Evolutionary conservation across 1,140 invertebrate species (phyloP), one percentile per base, ranked within the genome.

Genomic region (Zaprionus davidi): DNA sequence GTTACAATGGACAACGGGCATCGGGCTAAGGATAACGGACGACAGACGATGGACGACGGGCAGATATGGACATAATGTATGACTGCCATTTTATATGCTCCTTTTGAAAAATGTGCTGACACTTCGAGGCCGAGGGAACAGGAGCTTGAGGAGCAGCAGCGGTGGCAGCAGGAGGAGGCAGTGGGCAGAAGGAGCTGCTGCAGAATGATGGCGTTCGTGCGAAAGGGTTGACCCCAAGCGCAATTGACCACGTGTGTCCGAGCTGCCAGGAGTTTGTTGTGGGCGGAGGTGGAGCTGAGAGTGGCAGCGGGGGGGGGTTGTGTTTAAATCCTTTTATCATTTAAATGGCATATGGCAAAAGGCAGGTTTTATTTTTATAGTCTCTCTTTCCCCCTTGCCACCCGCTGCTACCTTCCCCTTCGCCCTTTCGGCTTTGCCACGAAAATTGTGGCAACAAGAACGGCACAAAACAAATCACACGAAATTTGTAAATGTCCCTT

Each of bases 61-160:
- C 81, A 88, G 86, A 90, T 90, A 90, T 90, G 86, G 86, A 69
- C 86, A 81, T 90, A 90, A 90, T 90, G 86, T 90, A 90, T 90
- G 86, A 90, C 86, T 90, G 86, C 86, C 82, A 90, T 90, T 90
- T 90, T 90, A 91, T 86, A 90, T 90, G 79, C 79, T 81, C 82
- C 85, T 90, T 63, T 90, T 90, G 85, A 90, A 90, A 90, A 90
- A 90, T 90, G 85, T 90, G 79, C 85, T 88, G 84, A 90, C 84
- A 88, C 85, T 88, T 85, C 57, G 78, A 75, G 76, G 84, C 64
- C 41, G 65, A 51, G 51, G 26, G 51, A 78, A 58, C 75, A 66
- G 62, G 56, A 62, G 66, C 57, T 46, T 63, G 69, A 51, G 65
- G 66, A 20, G 63, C 26, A 56, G 28, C 24, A 64, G 36, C 28